Base-by-base conservation (phyloP, 2,888 invertebrate genomes). In the Caenorhabditis macrosperma region DNA sequence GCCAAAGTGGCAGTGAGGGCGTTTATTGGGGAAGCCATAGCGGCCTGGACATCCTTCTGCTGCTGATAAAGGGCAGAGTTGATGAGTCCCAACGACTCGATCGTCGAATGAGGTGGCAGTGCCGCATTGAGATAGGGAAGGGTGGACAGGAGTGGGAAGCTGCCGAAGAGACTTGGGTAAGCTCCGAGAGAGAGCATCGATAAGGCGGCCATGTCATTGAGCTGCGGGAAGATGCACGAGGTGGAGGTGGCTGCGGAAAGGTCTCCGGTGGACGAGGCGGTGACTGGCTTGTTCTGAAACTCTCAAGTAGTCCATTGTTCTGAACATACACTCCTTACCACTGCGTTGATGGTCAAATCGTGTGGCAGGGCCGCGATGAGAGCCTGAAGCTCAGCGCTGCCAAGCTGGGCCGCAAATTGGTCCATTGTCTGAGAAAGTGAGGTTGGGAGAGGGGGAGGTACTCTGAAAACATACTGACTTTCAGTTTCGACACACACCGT, bases 51-150 rank as follows among this genome's bases (percentile, higher is more conserved):
- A n/a, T 59, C 69, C 20, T 74, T 66, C 35, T 79, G 79, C 44
- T 74, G 74, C 46, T 74, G 71, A 35, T 79, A 79, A 10, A 75
- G 38, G 3, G 71, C 55, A 22, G 80, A 80, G 30, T 80, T 80
- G 61, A 80, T 80, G 15, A 80, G 67, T 33, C 81, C 75, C 44
- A 82, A 60, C 10, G 67, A 68, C 22, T 78, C 82, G 24, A 82
- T 75, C 5, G 81, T 78, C n/a, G 74, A 44, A 24, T 75, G 78
- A 9, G 69, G 67, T 4, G 81, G 78, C 22, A 81, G 60, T 10
- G 68, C 46, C 1, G 64, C 48, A 48, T 54, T 61, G 41, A 75
- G 44, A 7, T 67, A 69, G n/a, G 75, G 80, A 10, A 79, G 44
- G 4, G 72, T 46, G 2, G 75, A 55, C 1, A 74, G 12, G n/a